Evolutionary conservation across 2,888 invertebrate species (phyloP), one percentile per base, ranked within the genome.

Genomic region (Melipona bicolor): DNA sequence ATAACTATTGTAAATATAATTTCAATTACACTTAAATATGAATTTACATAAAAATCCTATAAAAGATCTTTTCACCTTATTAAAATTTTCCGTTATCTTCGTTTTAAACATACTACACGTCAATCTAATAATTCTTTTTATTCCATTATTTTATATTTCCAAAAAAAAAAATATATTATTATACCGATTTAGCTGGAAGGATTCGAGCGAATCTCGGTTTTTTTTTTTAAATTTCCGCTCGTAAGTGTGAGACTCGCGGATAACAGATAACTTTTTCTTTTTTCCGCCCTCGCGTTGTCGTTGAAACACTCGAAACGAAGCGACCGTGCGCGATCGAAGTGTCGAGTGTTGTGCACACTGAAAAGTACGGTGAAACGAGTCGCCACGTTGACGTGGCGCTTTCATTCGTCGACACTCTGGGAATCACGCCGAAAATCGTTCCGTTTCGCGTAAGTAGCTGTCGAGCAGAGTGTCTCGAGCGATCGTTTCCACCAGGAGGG

Each of bases 11-110:
- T 24, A 43, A 9, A 9, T 43, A 9, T 43, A 11, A 43, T 43
- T 43, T 43, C 43, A 43, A 9, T 43, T 43, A 9, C 43, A 43
- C 43, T 43, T 43, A 9, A 9, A 9, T 9, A 9, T 11, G 43
- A 43, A 43, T 43, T 43, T 43, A 43, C 6, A 43, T 11, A 9
- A 43, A 43, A 43, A 43, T 43, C 43, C 9, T 43, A 1, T 11
- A 11, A 9, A 43, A 43, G 9, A 36, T 36, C 68, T 68, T 72
- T 56, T 79, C 54, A 68, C 54, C 72, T 54, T 32, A 43, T 9
- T 43, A 70, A 62, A 79, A 79, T 71, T 50, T 27, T 52, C 36
- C n/a, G 27, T 19, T 43, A 2, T 21, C 4, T 9, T 21, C 52
- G 27, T n/a, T 21, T 62, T 19, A 4, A 13, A 32, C n/a, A n/a